Evolutionary conservation across 2,797 vertebrate species (phyloP), one percentile per base, ranked within the genome.

Genomic region (Muscicapa comitata): DNA sequence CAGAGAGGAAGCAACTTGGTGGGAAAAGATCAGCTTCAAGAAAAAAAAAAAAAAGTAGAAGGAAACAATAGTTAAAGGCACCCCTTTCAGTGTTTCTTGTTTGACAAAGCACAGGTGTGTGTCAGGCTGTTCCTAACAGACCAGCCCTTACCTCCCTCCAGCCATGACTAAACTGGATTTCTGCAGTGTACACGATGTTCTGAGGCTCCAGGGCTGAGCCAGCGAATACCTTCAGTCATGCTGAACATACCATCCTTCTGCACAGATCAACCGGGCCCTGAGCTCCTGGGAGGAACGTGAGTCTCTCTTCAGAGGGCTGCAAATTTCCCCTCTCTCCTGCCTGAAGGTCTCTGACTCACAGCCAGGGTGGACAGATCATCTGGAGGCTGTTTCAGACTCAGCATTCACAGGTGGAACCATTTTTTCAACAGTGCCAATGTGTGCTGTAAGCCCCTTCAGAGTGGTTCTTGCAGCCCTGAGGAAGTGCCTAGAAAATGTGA

Each of bases 171-270:
- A 84, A 90, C 58, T 73, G 91, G 83, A 86, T 90, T 93, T 84
- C 71, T 24, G 37, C 76, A 82, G 82, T 1, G 35, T 57, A 94
- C 93, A 85, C 73, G 61, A 37, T 73, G 89, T 97, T 94, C 94
- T 73, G 88, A 81, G 87, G 79, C 90, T 86, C 55, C 66, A 72
- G 86, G 94, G 73, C 85, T 90, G 70, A 94, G 94, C 59, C 86
- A 94, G 89, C 76, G 88, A 66, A 93, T 93, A 54, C 85, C 79
- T 86, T 50, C 91, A 73, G 76, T 79, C 89, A 81, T 90, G 82
- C 95, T 93, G 95, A 96, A 95, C 93, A 94, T 95, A 61, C 93
- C 90, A 79, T 90, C 73, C 94, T 40, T 68, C 75, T 81, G 71
- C 5, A 88, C 79, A 59, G 66, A 93, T 62, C 92, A 94, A 13